Evolutionary conservation across 2,113 vertebrate species (phyloP), one percentile per base, ranked within the genome.

Genomic region (Copsychus sechellarum): DNA sequence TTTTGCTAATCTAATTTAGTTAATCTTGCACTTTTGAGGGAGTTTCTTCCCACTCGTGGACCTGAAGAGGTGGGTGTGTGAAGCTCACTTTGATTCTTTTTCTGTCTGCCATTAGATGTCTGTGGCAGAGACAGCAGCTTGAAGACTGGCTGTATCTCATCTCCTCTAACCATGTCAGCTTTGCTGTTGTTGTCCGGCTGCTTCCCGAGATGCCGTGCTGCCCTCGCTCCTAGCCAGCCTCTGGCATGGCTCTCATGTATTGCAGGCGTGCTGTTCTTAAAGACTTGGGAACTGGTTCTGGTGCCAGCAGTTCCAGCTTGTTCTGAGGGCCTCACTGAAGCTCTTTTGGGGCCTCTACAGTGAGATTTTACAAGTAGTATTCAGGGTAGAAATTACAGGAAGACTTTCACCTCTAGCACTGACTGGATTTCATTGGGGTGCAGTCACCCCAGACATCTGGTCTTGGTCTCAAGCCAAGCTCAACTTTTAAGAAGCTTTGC

Each of bases 11-110:
- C 94, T 96, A 95, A 95, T 96, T 95, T 94, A 90, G 92, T 93
- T 96, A 95, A 90, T 97, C 93, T 96, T 96, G 81, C 92, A 96
- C 93, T 96, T 95, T 95, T 60, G 95, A 95, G 95, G 95, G 94
- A 96, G 93, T 96, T 95, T 95, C 95, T 93, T 96, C 96, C 96
- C 94, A 96, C 95, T 95, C 93, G 2, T 73, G 92, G 85, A 77
- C 86, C 86, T 92, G 95, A 95, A 95, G 95, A 95, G 96, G 96
- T 94, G 96, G 96, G 94, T 77, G 93, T 96, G 92, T 94, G 94
- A 97, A 95, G 90, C 88, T 95, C 81, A 77, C 82, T 97, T 95
- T 94, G 81, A n/a, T 94, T 93, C 90, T 92, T 87, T 93, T 94
- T 95, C 93, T 95, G 87, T 94, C 94, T 93, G 90, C 87, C 56